These are phyloP conservation scores for Dicranocentrus wangi DNA, from an alignment of 2,888 invertebrate species.

Conservation along the genomic window DNA sequence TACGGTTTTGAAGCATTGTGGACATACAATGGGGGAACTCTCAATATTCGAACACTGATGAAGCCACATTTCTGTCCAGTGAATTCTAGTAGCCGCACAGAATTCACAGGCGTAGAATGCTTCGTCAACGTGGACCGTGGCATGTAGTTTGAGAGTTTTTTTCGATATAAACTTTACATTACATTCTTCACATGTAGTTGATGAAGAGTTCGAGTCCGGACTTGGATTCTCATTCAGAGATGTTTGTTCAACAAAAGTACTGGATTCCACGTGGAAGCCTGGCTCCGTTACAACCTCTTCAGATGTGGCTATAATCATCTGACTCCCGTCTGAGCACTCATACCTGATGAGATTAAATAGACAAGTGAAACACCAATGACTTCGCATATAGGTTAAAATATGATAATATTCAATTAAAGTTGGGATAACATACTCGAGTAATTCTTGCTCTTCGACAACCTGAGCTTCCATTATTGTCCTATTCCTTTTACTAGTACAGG, in stretches of 20 bases:
- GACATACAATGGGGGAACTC: slow-evolving; percentile 48
- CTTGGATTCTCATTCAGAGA: background rate
- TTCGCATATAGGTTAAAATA: too few species aligned
- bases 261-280: background rate
- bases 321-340: slow-evolving; percentile 34
- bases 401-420: background rate
- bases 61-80: slow-evolving; percentile 64
- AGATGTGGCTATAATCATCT: slow-evolving; percentile 27
- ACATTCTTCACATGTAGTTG: slow-evolving; percentile 31
- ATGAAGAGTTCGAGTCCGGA: background rate
- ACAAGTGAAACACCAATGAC: too few species aligned
- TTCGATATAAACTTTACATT: slow-evolving; percentile 30
- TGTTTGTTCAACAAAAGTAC: background rate
- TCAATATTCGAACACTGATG: slow-evolving; percentile 59
- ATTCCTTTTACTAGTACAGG: too few species aligned
- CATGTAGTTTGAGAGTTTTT: slow-evolving; percentile 40
- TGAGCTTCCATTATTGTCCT: slow-evolving; percentile 35
- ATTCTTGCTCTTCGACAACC: slow-evolving; percentile 39
- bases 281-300: slow-evolving; percentile 8
- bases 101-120: slow-evolving; percentile 65
- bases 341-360: background rate
- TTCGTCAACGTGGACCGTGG: slow-evolving; percentile 64
- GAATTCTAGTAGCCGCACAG: slow-evolving; percentile 57
- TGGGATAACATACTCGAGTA: slow-evolving; percentile 40
- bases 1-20: slow-evolving; percentile 61